These are phyloP conservation scores for Ametastegia equiseti DNA, from an alignment of 2,888 invertebrate species.

Conservation along the genomic window DNA sequence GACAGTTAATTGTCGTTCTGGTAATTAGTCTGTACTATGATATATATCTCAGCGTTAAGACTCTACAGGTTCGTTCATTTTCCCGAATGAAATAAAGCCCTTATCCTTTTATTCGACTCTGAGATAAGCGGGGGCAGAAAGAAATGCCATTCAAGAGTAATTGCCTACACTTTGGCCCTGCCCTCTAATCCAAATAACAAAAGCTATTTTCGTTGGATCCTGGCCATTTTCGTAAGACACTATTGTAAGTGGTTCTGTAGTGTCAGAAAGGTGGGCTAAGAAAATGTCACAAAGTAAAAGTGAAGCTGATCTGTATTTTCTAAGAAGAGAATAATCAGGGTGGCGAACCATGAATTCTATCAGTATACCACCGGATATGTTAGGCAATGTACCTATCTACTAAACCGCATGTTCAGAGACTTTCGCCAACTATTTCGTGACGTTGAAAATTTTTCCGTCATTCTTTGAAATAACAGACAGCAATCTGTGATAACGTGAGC, in stretches of 20 bases:
- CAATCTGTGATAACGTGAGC: background rate
- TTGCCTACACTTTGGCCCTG: conserved; percentile 31
- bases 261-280: background rate
- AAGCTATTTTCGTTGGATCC: conserved; percentile 33
- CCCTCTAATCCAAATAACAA: conserved; percentile 36
- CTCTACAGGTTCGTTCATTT: conserved; percentile 19
- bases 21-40: background rate
- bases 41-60: background rate
- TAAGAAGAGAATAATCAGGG: background rate
- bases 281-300: background rate
- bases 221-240: background rate
- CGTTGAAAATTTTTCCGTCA: background rate
- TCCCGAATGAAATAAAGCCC: background rate
- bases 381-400: too few relatives aligned
- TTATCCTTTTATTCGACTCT: conserved; percentile 8
- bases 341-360: too few relatives aligned
- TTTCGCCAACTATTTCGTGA: background rate
- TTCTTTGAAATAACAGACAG: background rate
- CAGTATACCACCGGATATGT: too few relatives aligned
- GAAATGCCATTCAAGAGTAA: conserved; percentile 36
- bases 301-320: too few relatives aligned
- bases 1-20: background rate
- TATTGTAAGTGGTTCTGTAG: background rate
- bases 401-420: background rate
- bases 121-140: background rate